A percentile compares a stretch with the other conserved stretches of the same genome.
These are phyloP conservation scores for Oryzaephilus surinamensis DNA, from an alignment of 1,140 invertebrate species.

Conservation along the genomic window DNA sequence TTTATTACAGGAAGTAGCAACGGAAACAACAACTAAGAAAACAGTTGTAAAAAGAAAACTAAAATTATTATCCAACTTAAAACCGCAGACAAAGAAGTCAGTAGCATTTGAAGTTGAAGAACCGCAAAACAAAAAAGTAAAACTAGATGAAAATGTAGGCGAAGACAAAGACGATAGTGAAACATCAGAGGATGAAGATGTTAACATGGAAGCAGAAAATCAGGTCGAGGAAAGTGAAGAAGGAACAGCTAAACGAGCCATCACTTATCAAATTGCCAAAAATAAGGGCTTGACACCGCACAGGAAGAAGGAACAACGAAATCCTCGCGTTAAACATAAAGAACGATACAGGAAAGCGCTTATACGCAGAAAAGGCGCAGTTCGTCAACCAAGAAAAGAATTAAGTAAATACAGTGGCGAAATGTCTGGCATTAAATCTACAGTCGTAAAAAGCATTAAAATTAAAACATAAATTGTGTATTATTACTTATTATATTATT, in stretches of 20 bases:
- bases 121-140: conserved; percentile 33
- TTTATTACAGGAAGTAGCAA: conserved; percentile 15
- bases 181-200: conserved; percentile 24
- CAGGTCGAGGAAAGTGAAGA: conserved; percentile 12
- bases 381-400: conserved; percentile 68
- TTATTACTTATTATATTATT: too few species aligned
- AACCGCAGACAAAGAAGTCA: too few species aligned
- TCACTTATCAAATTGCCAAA: conserved; percentile 88
- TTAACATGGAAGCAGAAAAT: conserved; percentile 8
- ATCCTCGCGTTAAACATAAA: conserved; percentile 88
- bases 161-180: conserved; percentile 28
- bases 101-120: conserved; percentile 32
- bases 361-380: conserved; percentile 80
- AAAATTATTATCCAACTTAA: conserved; percentile 22
- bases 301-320: conserved; percentile 81
- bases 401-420: conserved; percentile 74
- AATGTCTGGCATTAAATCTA: conserved; percentile 80
- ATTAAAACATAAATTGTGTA: conserved; percentile 48
- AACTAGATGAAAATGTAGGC: conserved; percentile 26
- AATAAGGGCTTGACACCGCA: conserved; percentile 87
- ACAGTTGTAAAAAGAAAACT: conserved; percentile 35
- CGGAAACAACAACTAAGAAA: background rate
- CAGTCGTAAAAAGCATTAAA: conserved; percentile 77
- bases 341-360: conserved; percentile 84
- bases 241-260: conserved; percentile 56